Base-by-base conservation (phyloP, 2,113 vertebrate genomes). In the Hystrix brachyura region DNA sequence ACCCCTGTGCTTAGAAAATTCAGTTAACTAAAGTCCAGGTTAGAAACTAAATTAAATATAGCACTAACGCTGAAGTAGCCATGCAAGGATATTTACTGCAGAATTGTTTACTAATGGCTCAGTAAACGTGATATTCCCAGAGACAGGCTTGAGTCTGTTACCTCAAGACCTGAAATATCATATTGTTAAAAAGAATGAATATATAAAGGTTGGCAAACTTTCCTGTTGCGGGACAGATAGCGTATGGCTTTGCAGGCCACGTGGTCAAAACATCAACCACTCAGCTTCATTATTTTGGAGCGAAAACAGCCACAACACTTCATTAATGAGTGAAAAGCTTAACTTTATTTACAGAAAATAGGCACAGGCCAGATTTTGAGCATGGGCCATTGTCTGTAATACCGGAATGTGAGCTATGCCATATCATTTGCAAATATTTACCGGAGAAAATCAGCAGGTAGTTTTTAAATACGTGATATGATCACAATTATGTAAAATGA, bases 241-340 rank as follows among this genome's bases (percentile, higher is more conserved):
- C 3, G 34, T 55, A 7, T 32, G 32, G n/a, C 6, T 80, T 48
- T 55, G 34, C 19, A 4, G 19, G 25, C 29, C 29, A 9, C 0
- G 19, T 4, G 1, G 46, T 62, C 60, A 32, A 32, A 17, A 1
- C 5, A 7, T 21, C 53, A 53, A 7, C 11, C 14, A 57, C 51
- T 32, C 10, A 19, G 27, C 11, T 72, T 38, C 60, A 60, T 2
- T 12, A 15, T 72, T 88, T 76, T 46, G 15, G 2, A 18, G 55
- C 2, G 1, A n/a, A 90, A 94, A 7, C 23, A 48, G 60, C 32
- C 11, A 23, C 4, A 67, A 46, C 64, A 55, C 11, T 7, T 32
- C n/a, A 12, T 8, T 34, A 74, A 60, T 8, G 6, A 62, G 46
- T 3, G 10, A 4, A 5, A 32, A 9, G 51, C 3, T 0, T 1